Evolutionary conservation across 1,140 invertebrate genomes (phyloP).

Genomic region (Drosophila nannoptera): DNA sequence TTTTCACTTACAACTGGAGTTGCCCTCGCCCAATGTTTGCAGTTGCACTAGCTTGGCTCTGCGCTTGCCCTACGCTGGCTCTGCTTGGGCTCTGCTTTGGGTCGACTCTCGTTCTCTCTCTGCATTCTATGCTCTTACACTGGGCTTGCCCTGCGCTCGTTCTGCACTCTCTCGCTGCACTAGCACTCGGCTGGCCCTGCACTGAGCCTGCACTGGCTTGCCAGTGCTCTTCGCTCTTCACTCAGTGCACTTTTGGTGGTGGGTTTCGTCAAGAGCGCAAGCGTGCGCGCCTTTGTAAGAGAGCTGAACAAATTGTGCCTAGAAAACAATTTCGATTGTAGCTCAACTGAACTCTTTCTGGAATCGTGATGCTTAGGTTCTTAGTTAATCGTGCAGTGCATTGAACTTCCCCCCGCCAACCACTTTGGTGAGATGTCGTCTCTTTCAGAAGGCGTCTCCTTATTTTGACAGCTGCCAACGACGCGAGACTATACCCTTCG

Average conservation of each 20-base stretch:
- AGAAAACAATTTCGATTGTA: background rate
- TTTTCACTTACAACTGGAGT: background rate
- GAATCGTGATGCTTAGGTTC: background rate
- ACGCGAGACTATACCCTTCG: constrained; percentile 51
- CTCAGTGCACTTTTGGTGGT: constrained; percentile 4
- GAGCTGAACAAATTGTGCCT: constrained; percentile 12
- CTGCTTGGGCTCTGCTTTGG: constrained; percentile 1
- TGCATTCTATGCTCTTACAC: background rate
- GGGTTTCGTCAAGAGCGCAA: constrained; percentile 21
- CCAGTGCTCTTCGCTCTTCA: too few species aligned
- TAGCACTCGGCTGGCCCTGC: too few species aligned
- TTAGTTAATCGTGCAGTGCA: constrained; percentile 54
- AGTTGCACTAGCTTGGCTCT: background rate
- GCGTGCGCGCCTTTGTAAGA: background rate
- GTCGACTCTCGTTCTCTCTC: constrained; percentile 15
- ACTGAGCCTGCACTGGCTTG: too few species aligned
- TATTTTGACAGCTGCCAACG: constrained; percentile 69
- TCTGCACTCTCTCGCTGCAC: too few species aligned
- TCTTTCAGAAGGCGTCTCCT: constrained; percentile 55
- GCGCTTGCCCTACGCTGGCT: constrained; percentile 20
- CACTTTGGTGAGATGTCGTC: background rate
- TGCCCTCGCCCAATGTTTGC: background rate
- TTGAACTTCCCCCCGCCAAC: constrained; percentile 44
- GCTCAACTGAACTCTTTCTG: constrained; percentile 24
- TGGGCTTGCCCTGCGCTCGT: too few species aligned